A percentile compares a stretch with the other conserved stretches of the same genome.
Evolutionary conservation across 2,797 vertebrate genomes (phyloP).

Genomic region (Babyrousa celebensis): DNA sequence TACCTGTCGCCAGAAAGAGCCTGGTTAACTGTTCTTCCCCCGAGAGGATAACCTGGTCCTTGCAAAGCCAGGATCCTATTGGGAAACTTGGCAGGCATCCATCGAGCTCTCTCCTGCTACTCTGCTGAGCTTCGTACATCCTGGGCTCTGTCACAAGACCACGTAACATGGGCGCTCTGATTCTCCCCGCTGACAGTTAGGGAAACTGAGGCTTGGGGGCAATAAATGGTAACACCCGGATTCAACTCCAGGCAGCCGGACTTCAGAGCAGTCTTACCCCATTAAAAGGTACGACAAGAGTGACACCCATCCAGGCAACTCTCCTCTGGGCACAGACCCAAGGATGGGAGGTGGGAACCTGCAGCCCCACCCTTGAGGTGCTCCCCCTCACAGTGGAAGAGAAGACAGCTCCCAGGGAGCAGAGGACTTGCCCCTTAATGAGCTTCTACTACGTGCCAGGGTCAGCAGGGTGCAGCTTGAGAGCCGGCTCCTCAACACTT

Average conservation of each 20-base stretch:
- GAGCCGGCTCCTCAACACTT: rapidly evolving
- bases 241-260: neutral
- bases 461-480: rapidly evolving
- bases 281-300: neutral
- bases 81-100: neutral
- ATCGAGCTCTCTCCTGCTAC: rapidly evolving
- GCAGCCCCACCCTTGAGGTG: neutral
- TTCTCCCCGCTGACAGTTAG: neutral
- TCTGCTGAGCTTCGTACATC: rapidly evolving
- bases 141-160: neutral
- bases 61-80: neutral
- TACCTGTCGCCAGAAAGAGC: constrained; percentile 65
- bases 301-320: too few species aligned
- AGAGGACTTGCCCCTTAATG: neutral
- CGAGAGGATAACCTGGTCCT: neutral
- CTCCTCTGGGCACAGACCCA: neutral
- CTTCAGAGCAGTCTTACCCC: neutral
- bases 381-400: neutral
- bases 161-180: too few species aligned
- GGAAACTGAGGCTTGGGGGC: constrained; percentile 45
- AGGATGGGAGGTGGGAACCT: neutral
- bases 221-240: too few species aligned
- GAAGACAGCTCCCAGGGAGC: neutral
- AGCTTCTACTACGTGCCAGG: neutral
- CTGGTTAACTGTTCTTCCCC: constrained; percentile 72